A percentile compares a stretch with the other conserved stretches of the same genome.
These are phyloP conservation scores for Ptilodon capucinus DNA, from an alignment of 2,888 invertebrate genomes.

Conservation along the genomic window DNA sequence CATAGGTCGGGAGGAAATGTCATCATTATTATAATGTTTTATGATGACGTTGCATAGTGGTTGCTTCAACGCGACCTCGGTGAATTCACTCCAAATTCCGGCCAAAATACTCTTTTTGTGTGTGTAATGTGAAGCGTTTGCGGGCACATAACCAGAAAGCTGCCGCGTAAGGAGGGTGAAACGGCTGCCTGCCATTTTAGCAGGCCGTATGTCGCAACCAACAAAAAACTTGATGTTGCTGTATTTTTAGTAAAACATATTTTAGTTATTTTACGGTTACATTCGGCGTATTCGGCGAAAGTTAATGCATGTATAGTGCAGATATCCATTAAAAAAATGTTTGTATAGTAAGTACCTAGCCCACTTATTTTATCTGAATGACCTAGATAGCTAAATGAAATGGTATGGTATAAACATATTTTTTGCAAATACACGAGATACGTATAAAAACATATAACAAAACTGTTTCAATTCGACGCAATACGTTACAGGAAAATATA, in stretches of 20 bases:
- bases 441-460: no score
- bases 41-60: neutral
- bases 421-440: no score
- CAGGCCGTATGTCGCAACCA: neutral
- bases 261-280: no score
- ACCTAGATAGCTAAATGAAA: no score
- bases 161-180: neutral
- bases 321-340: no score
- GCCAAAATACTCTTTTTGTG: constrained; percentile 1
- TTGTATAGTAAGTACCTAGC: no score
- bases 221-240: neutral
- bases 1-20: neutral
- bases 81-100: neutral
- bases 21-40: neutral
- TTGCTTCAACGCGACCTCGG: neutral
- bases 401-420: no score
- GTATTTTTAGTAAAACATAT: neutral
- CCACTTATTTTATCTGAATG: no score
- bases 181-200: neutral
- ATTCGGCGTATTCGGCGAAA: no score
- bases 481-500: no score
- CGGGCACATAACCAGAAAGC: neutral
- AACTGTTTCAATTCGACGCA: no score
- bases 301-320: no score
- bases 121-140: neutral